Conservation (phyloP, 2,797 vertebrate genomes). For the Syndactyla subalaris region DNA sequence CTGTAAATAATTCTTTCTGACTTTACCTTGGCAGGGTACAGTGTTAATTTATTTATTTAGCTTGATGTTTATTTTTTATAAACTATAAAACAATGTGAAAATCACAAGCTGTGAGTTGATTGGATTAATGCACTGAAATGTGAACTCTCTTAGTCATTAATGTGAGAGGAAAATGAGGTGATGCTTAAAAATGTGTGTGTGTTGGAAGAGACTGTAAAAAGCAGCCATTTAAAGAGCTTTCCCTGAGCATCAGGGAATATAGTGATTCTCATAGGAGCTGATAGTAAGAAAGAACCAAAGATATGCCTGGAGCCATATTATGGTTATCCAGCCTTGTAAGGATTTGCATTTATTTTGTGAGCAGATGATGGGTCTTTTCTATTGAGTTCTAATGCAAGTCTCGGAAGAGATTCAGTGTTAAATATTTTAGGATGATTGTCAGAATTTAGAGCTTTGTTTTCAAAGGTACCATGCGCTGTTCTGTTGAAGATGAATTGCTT, state of each 20-base stretch:
- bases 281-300: conserved; percentile 27
- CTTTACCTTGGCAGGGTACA: neutral
- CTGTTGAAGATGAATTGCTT: neutral
- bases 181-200: neutral
- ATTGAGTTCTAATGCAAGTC: neutral
- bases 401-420: conserved; percentile 32
- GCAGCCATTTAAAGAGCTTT: conserved; percentile 23
- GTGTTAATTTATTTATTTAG: neutral
- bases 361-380: neutral
- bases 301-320: conserved; percentile 49
- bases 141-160: neutral
- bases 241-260: neutral
- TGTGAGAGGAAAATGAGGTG: neutral
- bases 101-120: neutral
- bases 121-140: neutral
- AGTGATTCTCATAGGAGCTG: conserved; percentile 7
- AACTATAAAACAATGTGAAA: neutral
- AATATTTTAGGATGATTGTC: conserved; percentile 54
- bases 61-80: neutral
- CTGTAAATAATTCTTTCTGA: neutral
- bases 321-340: conserved; percentile 34
- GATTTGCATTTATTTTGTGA: conserved; percentile 61
- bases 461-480: neutral
- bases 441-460: conserved; percentile 49
- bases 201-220: neutral